These are phyloP conservation scores for Drosophila cardini DNA, from an alignment of 1,140 invertebrate species.

Conservation along the genomic window DNA sequence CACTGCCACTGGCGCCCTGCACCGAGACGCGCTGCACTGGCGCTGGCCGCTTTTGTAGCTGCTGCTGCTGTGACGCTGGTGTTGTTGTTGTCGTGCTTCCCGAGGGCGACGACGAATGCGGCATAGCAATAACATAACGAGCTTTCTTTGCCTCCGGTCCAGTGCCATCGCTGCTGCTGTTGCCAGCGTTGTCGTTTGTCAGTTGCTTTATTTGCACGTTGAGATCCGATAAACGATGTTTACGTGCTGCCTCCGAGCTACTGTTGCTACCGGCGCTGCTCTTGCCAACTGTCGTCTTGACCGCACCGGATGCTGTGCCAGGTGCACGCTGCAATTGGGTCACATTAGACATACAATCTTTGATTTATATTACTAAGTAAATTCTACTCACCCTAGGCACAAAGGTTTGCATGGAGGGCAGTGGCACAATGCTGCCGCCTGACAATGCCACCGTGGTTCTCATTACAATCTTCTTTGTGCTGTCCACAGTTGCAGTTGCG, in stretches of 20 bases:
- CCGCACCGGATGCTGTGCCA: constrained; percentile 26
- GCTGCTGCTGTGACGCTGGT: constrained; percentile 26
- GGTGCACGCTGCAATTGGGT: constrained; percentile 41
- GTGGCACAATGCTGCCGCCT: constrained; percentile 61
- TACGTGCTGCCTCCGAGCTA: constrained; percentile 48
- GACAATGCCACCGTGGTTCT: constrained; percentile 40
- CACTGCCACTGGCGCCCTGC: constrained; percentile 28
- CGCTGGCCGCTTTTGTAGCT: constrained; percentile 27
- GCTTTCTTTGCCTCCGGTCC: constrained; percentile 71
- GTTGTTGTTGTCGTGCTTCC: constrained; percentile 14
- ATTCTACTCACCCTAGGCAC: constrained; percentile 54
- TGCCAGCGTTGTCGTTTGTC: constrained; percentile 14
- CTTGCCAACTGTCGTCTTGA: constrained; percentile 18
- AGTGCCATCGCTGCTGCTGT: constrained; percentile 38
- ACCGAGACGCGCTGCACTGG: constrained; percentile 23
- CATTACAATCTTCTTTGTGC: constrained; percentile 71
- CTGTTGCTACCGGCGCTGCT: constrained; percentile 10
- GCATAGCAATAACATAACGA: constrained; percentile 66
- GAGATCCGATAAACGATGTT: constrained; percentile 70
- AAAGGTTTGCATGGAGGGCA: constrained; percentile 64
- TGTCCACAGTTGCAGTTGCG: constrained; percentile 41
- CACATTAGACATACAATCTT: neutral
- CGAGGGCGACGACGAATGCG: constrained; percentile 8
- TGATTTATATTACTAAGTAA: neutral
- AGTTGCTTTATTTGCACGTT: constrained; percentile 67